These are phyloP conservation scores for Limonius californicus DNA, from an alignment of 1,140 invertebrate species.

Conservation along the genomic window DNA sequence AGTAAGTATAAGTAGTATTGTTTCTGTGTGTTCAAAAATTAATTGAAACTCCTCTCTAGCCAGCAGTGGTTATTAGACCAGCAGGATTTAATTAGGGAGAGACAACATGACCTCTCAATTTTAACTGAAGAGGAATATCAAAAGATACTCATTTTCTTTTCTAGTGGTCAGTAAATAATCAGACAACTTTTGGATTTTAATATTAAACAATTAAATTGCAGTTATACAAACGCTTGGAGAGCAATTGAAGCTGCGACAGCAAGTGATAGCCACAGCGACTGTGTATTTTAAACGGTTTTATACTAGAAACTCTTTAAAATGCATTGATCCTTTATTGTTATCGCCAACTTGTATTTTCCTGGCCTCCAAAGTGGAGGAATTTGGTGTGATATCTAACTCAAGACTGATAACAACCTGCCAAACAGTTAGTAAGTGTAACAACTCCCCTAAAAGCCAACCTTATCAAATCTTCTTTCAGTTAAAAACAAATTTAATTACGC, in stretches of 20 bases:
- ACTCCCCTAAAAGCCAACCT: no score
- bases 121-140: slow-evolving; percentile 97
- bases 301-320: slow-evolving; percentile 94
- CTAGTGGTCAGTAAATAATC: slow-evolving; percentile 90
- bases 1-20: slow-evolving; percentile 61
- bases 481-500: slow-evolving; percentile 97
- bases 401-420: slow-evolving; percentile 92
- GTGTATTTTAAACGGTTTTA: slow-evolving; percentile 99
- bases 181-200: no score
- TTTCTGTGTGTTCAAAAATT: slow-evolving; percentile 17
- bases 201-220: no score
- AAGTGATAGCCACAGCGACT: slow-evolving; percentile 99
- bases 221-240: slow-evolving; percentile 95
- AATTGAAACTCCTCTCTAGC: slow-evolving; percentile 54
- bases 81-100: slow-evolving; percentile 92
- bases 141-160: slow-evolving; percentile 98
- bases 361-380: slow-evolving; percentile 99
- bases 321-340: slow-evolving; percentile 94
- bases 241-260: slow-evolving; percentile 92
- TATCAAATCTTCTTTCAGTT: slow-evolving; percentile 68
- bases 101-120: slow-evolving; percentile 86
- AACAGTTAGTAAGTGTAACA: slow-evolving; percentile 80
- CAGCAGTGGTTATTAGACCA: slow-evolving; percentile 98
- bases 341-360: slow-evolving; percentile 96
- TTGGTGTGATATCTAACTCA: slow-evolving; percentile 96